Percentiles rank a stretch among this genome's conserved stretches.
Conservation (phyloP, 2,888 invertebrate species). For the Ornithoptera priamus region DNA sequence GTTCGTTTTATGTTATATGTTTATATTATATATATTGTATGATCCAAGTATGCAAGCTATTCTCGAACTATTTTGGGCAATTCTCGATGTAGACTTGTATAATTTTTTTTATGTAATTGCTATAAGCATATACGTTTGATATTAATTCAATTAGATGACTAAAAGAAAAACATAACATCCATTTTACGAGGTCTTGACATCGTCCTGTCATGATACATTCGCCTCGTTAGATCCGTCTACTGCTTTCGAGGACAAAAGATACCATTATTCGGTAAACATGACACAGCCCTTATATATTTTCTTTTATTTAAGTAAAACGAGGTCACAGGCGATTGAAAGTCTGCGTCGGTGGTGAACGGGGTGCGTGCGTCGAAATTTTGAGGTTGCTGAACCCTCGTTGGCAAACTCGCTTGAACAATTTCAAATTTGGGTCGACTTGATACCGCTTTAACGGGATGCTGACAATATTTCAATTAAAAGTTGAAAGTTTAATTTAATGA, state of each 20-base stretch:
- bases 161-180: background rate
- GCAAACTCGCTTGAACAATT: constrained; percentile 13
- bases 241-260: constrained; percentile 17
- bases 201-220: constrained; percentile 17
- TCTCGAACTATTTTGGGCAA: too few species aligned
- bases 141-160: background rate
- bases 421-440: constrained; percentile 8
- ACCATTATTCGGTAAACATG: constrained; percentile 25
- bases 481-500: background rate
- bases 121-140: background rate
- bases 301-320: constrained; percentile 55
- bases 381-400: constrained; percentile 47
- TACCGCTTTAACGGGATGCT: constrained; percentile 3
- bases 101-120: background rate
- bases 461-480: constrained; percentile 1
- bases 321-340: constrained; percentile 52
- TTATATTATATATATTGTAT: too few species aligned
- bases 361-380: constrained; percentile 47
- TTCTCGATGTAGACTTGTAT: background rate
- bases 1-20: too few species aligned
- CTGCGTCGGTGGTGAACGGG: constrained; percentile 43
- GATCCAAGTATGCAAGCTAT: too few species aligned
- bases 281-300: constrained; percentile 35
- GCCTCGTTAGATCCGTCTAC: constrained; percentile 16
- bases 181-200: constrained; percentile 17